Evolutionary conservation across 2,888 invertebrate species (phyloP), one percentile per base, ranked within the genome.

Genomic region (Glomeris marginata): DNA sequence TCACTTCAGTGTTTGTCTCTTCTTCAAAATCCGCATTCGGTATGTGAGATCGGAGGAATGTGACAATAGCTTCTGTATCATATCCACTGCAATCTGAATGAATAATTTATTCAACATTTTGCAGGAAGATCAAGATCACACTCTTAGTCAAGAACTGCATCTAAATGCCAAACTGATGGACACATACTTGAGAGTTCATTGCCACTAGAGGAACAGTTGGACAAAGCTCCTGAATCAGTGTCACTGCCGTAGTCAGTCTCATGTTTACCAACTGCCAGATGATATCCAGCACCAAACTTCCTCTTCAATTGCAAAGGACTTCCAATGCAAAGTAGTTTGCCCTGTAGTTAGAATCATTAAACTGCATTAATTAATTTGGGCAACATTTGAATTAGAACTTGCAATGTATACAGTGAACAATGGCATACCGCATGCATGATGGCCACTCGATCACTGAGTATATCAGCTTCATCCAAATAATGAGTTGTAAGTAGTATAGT

Each of bases 401-500:
- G 28, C 28, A 28, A 28, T 28, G 28, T 8, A n/a, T n/a, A 28
- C 28, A 28, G 28, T 28, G 8, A 21, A 21, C 43, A 42, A 42
- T 42, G 5, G 15, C n/a, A 52, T 51, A 56, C 58, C 45, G 56
- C 53, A 47, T 61, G 59, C 20, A 61, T 50, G 20, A 69, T 60
- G 20, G 66, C 65, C 16, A 69, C 63, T 40, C 63, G 54, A 56
- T 69, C 69, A 48, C 66, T 63, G 11, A 69, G 57, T 18, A 66
- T 61, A 52, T 69, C 69, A 11, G 69, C 69, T 57, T 69, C 69
- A 52, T 69, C 69, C 56, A 69, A 56, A 54, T 68, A 66, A 51
- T 69, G 69, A 6, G 69, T 69, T 1, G 67, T 66, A 48, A 69
- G 58, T 21, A 69, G 55, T 40, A 69, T 64, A 1, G 68, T 69